A percentile compares a stretch with the other conserved stretches of the same genome.
These are phyloP conservation scores for Bovichtus variegatus DNA, from an alignment of 2,797 vertebrate species.

Conservation along the genomic window DNA sequence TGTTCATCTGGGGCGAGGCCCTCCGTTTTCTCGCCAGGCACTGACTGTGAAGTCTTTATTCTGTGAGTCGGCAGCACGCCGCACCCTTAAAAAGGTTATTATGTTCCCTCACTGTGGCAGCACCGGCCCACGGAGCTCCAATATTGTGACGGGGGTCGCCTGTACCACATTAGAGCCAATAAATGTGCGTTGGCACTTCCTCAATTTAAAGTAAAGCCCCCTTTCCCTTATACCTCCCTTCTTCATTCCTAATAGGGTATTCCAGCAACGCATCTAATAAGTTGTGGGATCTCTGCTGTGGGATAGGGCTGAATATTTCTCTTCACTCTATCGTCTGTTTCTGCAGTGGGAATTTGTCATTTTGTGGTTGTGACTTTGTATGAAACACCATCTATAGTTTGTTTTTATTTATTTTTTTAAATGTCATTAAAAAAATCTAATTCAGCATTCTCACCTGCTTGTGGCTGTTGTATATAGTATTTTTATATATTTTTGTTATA, in stretches of 20 bases:
- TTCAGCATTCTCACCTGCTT: neutral
- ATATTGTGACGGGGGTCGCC: slow-evolving; percentile 79
- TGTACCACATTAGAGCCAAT: slow-evolving; percentile 90
- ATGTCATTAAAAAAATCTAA: slow-evolving; percentile 14
- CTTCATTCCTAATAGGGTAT: slow-evolving; percentile 89
- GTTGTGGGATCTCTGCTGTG: slow-evolving; percentile 80
- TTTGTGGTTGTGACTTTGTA: slow-evolving; percentile 40
- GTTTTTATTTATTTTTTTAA: neutral
- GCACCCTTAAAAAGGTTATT: slow-evolving; percentile 87
- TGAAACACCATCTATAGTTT: slow-evolving; percentile 18
- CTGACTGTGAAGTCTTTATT: slow-evolving; percentile 85
- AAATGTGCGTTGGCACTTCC: slow-evolving; percentile 91
- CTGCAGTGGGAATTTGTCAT: slow-evolving; percentile 65
- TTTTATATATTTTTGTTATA: neutral
- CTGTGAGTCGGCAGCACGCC: slow-evolving; percentile 73
- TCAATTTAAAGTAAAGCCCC: slow-evolving; percentile 91
- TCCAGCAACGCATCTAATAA: slow-evolving; percentile 85
- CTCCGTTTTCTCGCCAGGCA: slow-evolving; percentile 77
- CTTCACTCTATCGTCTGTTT: slow-evolving; percentile 58
- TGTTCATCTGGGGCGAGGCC: slow-evolving; percentile 81
- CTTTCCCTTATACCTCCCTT: slow-evolving; percentile 80
- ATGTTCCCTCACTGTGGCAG: slow-evolving; percentile 83
- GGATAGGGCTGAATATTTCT: slow-evolving; percentile 77
- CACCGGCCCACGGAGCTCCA: slow-evolving; percentile 69
- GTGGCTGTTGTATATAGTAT: neutral